Conservation (phyloP, 2,888 invertebrate genomes). For the Ptychoptera albimana region DNA sequence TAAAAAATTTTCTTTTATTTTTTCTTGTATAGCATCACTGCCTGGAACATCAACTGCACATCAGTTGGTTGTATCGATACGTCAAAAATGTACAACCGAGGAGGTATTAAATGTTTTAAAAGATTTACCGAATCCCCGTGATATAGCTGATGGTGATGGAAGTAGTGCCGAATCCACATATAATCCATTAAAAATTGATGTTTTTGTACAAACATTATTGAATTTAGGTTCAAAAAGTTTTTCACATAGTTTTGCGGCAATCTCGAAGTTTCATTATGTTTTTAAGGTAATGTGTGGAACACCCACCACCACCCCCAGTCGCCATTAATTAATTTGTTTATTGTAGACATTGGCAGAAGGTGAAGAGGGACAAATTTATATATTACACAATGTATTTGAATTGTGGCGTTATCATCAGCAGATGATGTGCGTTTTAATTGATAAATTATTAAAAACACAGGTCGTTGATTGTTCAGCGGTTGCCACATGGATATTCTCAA, state of each 20-base stretch:
- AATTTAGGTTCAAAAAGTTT: constrained; percentile 93
- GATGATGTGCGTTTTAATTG: constrained; percentile 91
- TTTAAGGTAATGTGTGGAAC: constrained; percentile 78
- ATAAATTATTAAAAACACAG: constrained; percentile 94
- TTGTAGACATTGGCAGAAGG: constrained; percentile 73
- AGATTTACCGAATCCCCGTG: constrained; percentile 69
- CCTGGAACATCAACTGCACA: constrained; percentile 74
- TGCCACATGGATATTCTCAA: constrained; percentile 95
- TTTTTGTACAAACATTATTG: constrained; percentile 89
- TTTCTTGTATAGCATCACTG: constrained; percentile 39
- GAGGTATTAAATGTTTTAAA: constrained; percentile 77
- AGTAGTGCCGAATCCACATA: constrained; percentile 56
- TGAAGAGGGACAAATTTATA: constrained; percentile 90
- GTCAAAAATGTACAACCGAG: constrained; percentile 78
- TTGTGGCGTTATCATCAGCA: constrained; percentile 94
- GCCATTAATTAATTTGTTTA: not conserved
- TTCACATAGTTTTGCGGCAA: constrained; percentile 96
- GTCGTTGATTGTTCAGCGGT: constrained; percentile 94
- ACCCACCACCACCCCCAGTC: constrained; percentile 13
- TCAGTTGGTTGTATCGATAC: constrained; percentile 70
- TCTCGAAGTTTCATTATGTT: constrained; percentile 87
- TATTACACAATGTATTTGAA: constrained; percentile 82
- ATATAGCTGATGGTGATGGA: constrained; percentile 35
- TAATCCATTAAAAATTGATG: constrained; percentile 89
- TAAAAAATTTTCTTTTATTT: too few relatives aligned